Conservation (phyloP, 2,113 vertebrate species). For the Nerophis ophidion region DNA sequence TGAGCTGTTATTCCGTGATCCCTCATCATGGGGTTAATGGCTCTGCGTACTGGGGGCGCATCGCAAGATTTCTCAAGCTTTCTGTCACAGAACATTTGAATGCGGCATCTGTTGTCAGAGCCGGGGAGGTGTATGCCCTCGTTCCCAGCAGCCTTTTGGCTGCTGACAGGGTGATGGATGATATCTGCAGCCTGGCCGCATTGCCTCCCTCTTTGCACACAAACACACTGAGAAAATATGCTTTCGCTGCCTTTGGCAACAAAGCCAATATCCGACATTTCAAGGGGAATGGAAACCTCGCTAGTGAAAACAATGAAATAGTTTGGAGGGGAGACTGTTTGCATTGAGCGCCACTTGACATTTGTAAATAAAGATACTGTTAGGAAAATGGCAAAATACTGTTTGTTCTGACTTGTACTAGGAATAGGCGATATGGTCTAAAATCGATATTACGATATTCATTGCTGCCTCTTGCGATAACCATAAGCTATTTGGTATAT, state of each 20-base stretch:
- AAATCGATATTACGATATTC: no score
- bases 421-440: no score
- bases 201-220: slow-evolving; percentile 15
- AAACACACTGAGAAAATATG: slow-evolving; percentile 16
- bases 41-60: slow-evolving; percentile 69
- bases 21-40: slow-evolving; percentile 65
- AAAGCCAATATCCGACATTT: slow-evolving; percentile 53
- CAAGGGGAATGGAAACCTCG: slow-evolving; percentile 47
- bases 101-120: slow-evolving; percentile 83
- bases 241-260: slow-evolving; percentile 48
- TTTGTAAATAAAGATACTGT: slow-evolving; percentile 30
- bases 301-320: slow-evolving; percentile 45
- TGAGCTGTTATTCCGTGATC: slow-evolving; percentile 54
- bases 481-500: no score
- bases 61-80: slow-evolving; percentile 30
- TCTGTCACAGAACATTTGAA: slow-evolving; percentile 69
- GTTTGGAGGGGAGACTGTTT: slow-evolving; percentile 42
- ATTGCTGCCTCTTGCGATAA: no score
- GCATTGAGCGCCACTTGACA: slow-evolving; percentile 21
- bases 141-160: slow-evolving; percentile 83
- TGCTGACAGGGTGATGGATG: slow-evolving; percentile 95
- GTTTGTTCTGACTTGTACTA: no score
- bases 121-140: slow-evolving; percentile 80
- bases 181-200: slow-evolving; percentile 80
- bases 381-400: slow-evolving; percentile 16